Conservation (phyloP, 37 sponge, comb jelly and placozoan species). For the Cliona cf. orientalis region DNA sequence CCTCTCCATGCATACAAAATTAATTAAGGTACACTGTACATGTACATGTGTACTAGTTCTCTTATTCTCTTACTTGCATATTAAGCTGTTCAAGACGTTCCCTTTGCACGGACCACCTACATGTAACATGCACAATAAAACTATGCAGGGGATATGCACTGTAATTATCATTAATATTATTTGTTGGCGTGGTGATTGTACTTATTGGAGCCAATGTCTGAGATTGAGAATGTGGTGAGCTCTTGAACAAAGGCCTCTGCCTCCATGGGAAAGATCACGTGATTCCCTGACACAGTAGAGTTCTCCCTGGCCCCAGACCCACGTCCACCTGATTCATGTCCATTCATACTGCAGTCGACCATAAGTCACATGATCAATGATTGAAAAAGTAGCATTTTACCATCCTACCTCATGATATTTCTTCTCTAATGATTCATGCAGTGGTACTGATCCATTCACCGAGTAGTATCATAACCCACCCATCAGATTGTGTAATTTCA, state of each 20-base stretch:
- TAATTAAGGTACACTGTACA: not conserved
- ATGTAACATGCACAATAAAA: not conserved
- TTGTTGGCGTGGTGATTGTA: not conserved
- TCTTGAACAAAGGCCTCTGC: conserved; percentile 70
- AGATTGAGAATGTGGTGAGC: conserved; percentile 47
- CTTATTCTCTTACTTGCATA: conserved; percentile 48
- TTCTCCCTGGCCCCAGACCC: no score
- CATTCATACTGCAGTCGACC: no score
- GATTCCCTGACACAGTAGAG: not conserved
- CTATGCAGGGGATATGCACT: no score
- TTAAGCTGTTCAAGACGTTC: conserved; percentile 78
- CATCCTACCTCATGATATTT: no score
- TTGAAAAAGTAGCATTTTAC: no score
- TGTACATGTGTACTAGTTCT: not conserved
- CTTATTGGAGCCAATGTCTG: conserved; percentile 70
- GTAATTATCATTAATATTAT: not conserved
- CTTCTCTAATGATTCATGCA: no score
- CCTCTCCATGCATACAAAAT: not conserved
- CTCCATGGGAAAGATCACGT: conserved; percentile 71
- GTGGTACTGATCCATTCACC: no score
- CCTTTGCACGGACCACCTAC: conserved; percentile 79
- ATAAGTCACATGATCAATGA: no score
- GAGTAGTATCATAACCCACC: no score
- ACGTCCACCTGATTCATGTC: no score
- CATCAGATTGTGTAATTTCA: no score